A percentile compares a stretch with the other conserved stretches of the same genome.
Evolutionary conservation across 2,797 vertebrate species (phyloP).

Genomic region (Centroberyx gerrardi): DNA sequence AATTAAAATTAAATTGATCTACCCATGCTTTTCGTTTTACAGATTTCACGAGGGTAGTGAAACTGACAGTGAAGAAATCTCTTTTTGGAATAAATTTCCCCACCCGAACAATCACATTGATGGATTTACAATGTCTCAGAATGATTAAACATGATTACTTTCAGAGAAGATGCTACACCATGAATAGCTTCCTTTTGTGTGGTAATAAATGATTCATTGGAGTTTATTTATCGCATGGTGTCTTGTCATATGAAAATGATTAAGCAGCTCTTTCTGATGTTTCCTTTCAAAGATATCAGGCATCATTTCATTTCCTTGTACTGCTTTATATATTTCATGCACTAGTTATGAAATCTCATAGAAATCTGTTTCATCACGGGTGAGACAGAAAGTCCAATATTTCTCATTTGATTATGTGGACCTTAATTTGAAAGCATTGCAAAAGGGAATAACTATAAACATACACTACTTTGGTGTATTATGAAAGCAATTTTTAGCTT

Average conservation of each 20-base stretch:
- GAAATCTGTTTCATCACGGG: conserved; percentile 58
- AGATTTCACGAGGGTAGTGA: conserved; percentile 47
- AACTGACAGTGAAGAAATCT: conserved; percentile 63
- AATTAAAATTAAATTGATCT: conserved; percentile 41
- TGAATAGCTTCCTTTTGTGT: conserved; percentile 65
- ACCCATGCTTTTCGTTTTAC: conserved; percentile 36
- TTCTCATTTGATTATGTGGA: conserved; percentile 47
- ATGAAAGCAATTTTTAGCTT: conserved; percentile 26
- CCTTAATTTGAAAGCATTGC: conserved; percentile 48
- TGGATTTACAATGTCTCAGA: conserved; percentile 64
- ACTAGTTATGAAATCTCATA: conserved; percentile 43
- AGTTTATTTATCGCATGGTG: conserved; percentile 72
- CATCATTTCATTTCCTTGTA: conserved; percentile 75
- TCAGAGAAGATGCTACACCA: conserved; percentile 49
- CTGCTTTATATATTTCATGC: conserved; percentile 57
- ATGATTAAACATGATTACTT: conserved; percentile 78
- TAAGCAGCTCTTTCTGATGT: conserved; percentile 72
- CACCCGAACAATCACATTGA: conserved; percentile 69
- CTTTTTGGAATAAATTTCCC: conserved; percentile 62
- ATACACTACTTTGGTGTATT: conserved; percentile 13
- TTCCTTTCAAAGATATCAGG: conserved; percentile 73
- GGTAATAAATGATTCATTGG: conserved; percentile 75
- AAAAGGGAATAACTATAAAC: conserved; percentile 16
- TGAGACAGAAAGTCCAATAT: conserved; percentile 55
- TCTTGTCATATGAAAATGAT: conserved; percentile 80